A percentile compares a stretch with the other conserved stretches of the same genome.
Evolutionary conservation across 2,797 vertebrate genomes (phyloP).

Genomic region (Hylomyscus alleni): DNA sequence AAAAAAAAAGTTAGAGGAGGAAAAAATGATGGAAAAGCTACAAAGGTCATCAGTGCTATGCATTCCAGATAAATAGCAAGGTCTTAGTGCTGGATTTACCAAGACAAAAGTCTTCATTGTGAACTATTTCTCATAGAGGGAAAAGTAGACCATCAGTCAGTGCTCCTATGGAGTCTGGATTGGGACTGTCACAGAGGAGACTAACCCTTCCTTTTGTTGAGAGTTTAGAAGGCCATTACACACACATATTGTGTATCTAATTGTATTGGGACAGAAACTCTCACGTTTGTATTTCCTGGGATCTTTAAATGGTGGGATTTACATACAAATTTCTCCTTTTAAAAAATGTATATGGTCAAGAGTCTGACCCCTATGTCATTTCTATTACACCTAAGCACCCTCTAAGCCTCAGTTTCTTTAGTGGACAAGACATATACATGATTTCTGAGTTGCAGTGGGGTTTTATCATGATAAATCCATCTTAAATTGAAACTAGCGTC

Average conservation of each 20-base stretch:
- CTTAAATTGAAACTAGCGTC: not conserved
- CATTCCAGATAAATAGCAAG: not conserved
- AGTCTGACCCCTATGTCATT: not conserved
- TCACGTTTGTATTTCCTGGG: slow-evolving; percentile 23
- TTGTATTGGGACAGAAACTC: not conserved
- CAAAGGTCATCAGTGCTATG: not conserved
- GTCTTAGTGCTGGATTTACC: not conserved
- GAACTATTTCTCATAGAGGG: not conserved
- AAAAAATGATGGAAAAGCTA: not conserved
- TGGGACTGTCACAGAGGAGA: slow-evolving; percentile 1
- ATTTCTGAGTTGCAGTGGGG: no score
- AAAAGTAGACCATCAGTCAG: not conserved
- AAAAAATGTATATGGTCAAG: not conserved
- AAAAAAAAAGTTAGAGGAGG: slow-evolving; percentile 61
- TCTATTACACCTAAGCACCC: not conserved
- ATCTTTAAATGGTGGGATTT: slow-evolving; percentile 7
- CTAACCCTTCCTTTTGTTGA: slow-evolving; percentile 48
- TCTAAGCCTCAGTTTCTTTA: not conserved
- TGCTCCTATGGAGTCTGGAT: not conserved
- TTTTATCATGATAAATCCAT: not conserved
- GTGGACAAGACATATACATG: not conserved
- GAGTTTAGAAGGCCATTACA: not conserved
- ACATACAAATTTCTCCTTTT: not conserved
- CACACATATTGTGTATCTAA: not conserved
- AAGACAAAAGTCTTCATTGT: not conserved